These are phyloP conservation scores for Antechinus flavipes DNA, from an alignment of 2,113 vertebrate species.

Conservation along the genomic window DNA sequence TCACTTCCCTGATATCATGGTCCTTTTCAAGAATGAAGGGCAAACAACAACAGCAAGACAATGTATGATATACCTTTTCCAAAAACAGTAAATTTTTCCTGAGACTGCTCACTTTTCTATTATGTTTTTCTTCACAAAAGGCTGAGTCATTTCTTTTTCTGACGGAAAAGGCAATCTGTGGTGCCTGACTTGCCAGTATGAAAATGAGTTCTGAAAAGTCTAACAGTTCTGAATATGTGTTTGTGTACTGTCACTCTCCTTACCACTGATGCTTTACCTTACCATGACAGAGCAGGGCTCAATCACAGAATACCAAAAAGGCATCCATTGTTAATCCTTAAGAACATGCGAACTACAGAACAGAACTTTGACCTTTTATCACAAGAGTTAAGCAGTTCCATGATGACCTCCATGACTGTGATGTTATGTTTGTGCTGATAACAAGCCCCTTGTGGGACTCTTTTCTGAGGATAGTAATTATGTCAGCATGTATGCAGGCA, in stretches of 20 bases:
- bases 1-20: too few relatives aligned
- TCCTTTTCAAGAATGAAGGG: too few relatives aligned
- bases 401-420: not conserved
- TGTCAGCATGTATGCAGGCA: not conserved
- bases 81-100: not conserved
- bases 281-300: not conserved
- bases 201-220: not conserved
- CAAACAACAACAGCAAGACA: too few relatives aligned
- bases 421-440: not conserved
- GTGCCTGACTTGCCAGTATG: not conserved
- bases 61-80: not conserved
- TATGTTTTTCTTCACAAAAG: not conserved
- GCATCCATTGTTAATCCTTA: not conserved
- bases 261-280: not conserved
- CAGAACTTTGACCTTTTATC: not conserved
- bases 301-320: not conserved
- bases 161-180: not conserved
- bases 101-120: not conserved
- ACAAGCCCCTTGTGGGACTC: not conserved
- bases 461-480: slow-evolving; percentile 3
- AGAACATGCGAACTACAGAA: not conserved
- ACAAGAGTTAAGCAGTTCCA: not conserved
- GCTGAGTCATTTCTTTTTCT: not conserved
- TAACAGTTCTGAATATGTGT: not conserved
- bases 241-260: not conserved